Base-by-base conservation (phyloP, 2,888 invertebrate species). In the Pseudanteris insignis region DNA sequence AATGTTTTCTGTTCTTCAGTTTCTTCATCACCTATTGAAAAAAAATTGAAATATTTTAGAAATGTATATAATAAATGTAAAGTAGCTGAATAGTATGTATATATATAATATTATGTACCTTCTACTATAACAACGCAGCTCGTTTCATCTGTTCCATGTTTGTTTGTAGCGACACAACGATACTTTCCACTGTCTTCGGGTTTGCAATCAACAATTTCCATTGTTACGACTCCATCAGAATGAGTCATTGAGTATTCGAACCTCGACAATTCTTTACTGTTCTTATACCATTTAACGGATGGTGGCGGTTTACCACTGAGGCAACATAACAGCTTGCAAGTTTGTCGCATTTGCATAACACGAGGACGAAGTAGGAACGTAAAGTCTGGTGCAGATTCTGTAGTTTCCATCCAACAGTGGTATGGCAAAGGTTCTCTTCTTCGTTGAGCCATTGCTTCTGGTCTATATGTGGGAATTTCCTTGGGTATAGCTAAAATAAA, bases 331-430 rank as follows among this genome's bases (percentile, higher is more conserved):
- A 99, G 86, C 84, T 99, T 99, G 85, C 98, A 98, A 55, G 95
- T 95, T 79, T 94, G 92, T 66, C 96, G 89, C 74, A 86, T 88
- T 84, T 99, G 99, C 88, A 99, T 98, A 72, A 98, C 93, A 79
- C 99, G 92, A 77, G 98, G 97, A 81, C 99, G 89, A 70, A 99
- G 88, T 75, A 94, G 90, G 93, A 99, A 99, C 75, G 96, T 96
- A 85, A 99, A 99, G 78, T 88, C 90, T 61, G 99, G 99, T 62
- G 94, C 94, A 73, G 91, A 89, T 82, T 95, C 94, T 80, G 90
- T 90, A 72, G 92, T 92, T 81, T 96, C 94, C 82, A 92, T 90
- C 92, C 94, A 94, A 84, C 91, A 89, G 61, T 89, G 90, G 82
- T 91, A 93, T 2, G 91, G 90, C 15, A 93, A 83, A 0, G 92